Base-by-base conservation (phyloP, 1,140 invertebrate genomes). In the Parapsyche elsis region DNA sequence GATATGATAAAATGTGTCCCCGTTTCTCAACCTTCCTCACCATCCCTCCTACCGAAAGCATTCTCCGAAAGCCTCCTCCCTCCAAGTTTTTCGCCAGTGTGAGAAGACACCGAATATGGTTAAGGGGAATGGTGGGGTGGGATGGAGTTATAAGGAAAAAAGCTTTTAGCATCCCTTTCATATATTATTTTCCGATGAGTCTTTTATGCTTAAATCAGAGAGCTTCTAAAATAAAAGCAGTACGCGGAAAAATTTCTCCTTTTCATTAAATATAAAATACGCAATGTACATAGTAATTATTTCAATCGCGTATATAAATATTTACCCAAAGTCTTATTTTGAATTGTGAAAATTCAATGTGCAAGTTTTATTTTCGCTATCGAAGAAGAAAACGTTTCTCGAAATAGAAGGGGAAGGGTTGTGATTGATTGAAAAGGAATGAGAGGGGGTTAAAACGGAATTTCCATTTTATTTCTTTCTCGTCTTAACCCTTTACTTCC, bases 151-250 rank as follows among this genome's bases (percentile, higher is more conserved):
- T 74, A 80, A 80, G 61, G 71, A 80, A 80, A 80, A 80, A 80
- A 80, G 79, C 79, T 80, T 80, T 80, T 80, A 80, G 79, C 71
- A 61, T 80, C 71, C 71, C 71, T 75, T 80, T 73, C 78, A 80
- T 80, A 80, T 73, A 80, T 80, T 80, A 80, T 80, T 80, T 80
- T 80, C 61, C 78, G 71, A 73, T 80, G 71, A 67, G 59, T 78
- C 71, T 73, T 73, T 73, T 73, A 73, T 73, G 38, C 23, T 53
- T 53, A 49, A 76, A 76, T 76, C 74, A 76, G 74, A 76, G 57
- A 76, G 24, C 4, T 30, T 49, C 53, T 49, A 26, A 76, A 76
- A 76, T 76, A 45, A 78, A 78, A 67, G 64, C 59, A 67, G 30
- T 70, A 67, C 30, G 30, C 30, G 2, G 30, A 38, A 38, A 38